Evolutionary conservation across 1,140 invertebrate species (phyloP).

Genomic region (Drosophila orosa): DNA sequence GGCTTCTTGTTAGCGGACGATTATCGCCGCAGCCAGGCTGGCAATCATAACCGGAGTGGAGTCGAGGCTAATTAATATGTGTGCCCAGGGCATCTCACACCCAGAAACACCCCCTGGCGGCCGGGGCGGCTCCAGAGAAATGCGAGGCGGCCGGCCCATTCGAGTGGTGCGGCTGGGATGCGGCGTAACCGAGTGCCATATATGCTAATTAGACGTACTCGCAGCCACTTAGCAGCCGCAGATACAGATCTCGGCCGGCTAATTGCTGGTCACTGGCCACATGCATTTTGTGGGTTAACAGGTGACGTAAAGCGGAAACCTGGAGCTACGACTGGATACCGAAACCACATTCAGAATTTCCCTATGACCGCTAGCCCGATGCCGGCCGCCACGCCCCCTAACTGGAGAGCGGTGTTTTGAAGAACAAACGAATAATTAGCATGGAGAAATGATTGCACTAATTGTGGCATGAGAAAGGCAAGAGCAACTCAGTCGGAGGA

Average conservation of each 20-base stretch:
- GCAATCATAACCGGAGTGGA: constrained; percentile 33
- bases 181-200: constrained; percentile 16
- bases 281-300: constrained; percentile 75
- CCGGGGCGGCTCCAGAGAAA: constrained; percentile 25
- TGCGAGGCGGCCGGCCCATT: constrained; percentile 11
- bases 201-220: constrained; percentile 71
- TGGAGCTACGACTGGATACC: neutral
- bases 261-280: constrained; percentile 70
- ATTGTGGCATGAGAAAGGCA: constrained; percentile 65
- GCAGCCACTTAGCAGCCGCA: constrained; percentile 39
- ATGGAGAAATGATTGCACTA: constrained; percentile 77
- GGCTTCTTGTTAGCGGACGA: constrained; percentile 46
- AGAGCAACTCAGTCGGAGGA: neutral
- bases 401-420: constrained; percentile 36
- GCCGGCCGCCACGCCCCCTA: constrained; percentile 49
- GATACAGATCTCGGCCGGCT: constrained; percentile 61
- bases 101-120: constrained; percentile 38
- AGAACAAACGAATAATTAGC: constrained; percentile 73
- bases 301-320: constrained; percentile 55
- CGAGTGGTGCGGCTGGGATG: constrained; percentile 25
- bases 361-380: constrained; percentile 63
- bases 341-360: constrained; percentile 40
- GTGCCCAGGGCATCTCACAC: constrained; percentile 38
- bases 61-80: constrained; percentile 49
- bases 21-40: constrained; percentile 41